Evolutionary conservation across 2,888 invertebrate species (phyloP), one percentile per base, ranked within the genome.

Genomic region (Cheilosia soror): DNA sequence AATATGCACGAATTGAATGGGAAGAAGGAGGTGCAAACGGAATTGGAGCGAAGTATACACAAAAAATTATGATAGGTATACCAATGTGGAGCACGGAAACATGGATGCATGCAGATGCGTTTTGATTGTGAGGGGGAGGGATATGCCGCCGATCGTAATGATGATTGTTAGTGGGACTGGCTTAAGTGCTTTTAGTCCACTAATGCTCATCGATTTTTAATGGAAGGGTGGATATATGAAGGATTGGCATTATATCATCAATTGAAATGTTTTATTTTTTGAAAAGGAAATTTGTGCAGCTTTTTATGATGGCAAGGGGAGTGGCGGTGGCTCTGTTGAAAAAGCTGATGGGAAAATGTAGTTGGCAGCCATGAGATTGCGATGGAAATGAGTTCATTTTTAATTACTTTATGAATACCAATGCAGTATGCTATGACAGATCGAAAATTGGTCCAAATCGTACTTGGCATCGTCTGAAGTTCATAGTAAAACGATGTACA

Each of bases 21-120:
- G 25, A 42, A 7, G 7, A 57, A 42, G 58, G 53, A 62, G 47
- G 29, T 31, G 65, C 58, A 40, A n/a, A 68, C 31, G 20, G 66
- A 78, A 73, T 79, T 68, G 73, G 58, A 42, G 60, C 49, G 47
- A 53, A 60, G 49, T 57, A 58, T 63, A 37, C 27, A 47, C 58
- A 47, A 58, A 15, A 62, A 7, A 27, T 25, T 40, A 72, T 37
- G 33, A 49, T 53, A 55, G 62, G 29, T 49, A 55, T 20, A 27
- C 33, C 20, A 62, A 77, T 71, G 77, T 82, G 49, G 82, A 82
- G 71, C 82, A 78, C 20, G 68, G 44, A 53, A 49, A 57, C 73
- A 78, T 72, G 76, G 68, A 63, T 55, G 65, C 53, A 62, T 40
- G 55, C 20, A 31, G 29, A 20, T 20, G 13, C 3, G 5, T 5